These are phyloP conservation scores for Ditula angustiorana DNA, from an alignment of 2,888 invertebrate species.

Conservation along the genomic window DNA sequence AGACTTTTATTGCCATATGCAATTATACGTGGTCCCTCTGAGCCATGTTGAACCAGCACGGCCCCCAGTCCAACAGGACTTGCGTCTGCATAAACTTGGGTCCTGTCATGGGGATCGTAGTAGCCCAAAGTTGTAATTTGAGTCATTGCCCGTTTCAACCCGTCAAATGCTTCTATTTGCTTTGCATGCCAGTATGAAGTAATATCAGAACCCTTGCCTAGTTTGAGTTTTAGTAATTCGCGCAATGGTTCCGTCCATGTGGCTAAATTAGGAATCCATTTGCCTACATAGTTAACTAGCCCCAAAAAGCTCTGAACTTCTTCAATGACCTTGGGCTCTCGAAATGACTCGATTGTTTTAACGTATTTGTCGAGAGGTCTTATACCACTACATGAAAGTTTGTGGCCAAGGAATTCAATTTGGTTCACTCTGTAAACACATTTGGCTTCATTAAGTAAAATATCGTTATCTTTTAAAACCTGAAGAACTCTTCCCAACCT, in stretches of 20 bases:
- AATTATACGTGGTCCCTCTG: background rate
- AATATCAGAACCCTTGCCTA: background rate
- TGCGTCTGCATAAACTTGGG: background rate
- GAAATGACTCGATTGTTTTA: background rate
- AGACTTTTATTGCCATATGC: background rate
- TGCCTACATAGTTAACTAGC: background rate
- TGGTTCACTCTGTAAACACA: background rate
- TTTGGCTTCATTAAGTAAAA: background rate
- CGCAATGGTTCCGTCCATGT: background rate
- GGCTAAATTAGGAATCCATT: background rate
- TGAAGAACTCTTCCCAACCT: background rate
- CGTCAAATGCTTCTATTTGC: background rate
- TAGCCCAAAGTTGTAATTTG: background rate
- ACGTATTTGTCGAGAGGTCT: background rate
- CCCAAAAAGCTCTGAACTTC: background rate
- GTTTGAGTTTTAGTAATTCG: background rate
- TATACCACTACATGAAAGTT: background rate
- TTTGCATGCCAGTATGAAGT: background rate
- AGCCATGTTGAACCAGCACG: background rate
- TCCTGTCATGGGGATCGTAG: background rate
- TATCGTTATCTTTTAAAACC: background rate
- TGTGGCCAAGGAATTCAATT: background rate
- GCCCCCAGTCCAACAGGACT: too few species aligned
- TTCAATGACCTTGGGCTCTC: background rate
- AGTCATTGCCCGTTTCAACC: background rate